A percentile compares a stretch with the other conserved stretches of the same genome.
Conservation (phyloP, 1,140 invertebrate species). For the Papilio machaon region DNA sequence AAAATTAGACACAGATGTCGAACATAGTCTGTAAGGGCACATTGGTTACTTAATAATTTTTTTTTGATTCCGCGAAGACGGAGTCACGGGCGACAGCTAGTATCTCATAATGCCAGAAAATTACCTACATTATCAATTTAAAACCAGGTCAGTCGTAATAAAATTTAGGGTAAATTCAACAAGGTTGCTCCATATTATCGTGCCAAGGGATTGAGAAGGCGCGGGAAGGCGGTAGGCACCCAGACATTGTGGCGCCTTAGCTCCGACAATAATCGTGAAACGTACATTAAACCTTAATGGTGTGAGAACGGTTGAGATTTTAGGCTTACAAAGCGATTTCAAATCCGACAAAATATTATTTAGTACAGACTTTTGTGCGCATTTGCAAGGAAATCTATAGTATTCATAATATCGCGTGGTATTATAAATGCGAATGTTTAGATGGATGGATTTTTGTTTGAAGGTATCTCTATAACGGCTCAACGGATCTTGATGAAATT, state of each 20-base stretch:
- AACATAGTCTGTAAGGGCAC: no score
- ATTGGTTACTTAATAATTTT: no score
- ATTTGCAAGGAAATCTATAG: not conserved
- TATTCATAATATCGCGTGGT: no score
- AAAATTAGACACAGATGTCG: no score
- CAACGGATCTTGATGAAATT: no score
- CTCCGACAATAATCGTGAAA: slow-evolving; percentile 10
- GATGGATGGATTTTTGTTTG: no score
- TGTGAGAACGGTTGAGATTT: slow-evolving; percentile 8
- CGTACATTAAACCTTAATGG: slow-evolving; percentile 16
- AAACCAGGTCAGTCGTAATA: slow-evolving; percentile 17
- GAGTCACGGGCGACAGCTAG: no score
- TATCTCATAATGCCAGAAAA: not conserved
- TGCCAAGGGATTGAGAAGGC: not conserved
- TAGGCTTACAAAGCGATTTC: slow-evolving; percentile 10
- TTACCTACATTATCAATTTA: slow-evolving; percentile 6
- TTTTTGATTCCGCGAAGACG: no score
- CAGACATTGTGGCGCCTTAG: slow-evolving; percentile 8
- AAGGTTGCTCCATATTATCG: slow-evolving; percentile 2
- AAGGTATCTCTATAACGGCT: no score
- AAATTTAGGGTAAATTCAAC: slow-evolving; percentile 12
- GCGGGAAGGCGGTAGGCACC: not conserved
- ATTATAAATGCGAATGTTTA: not conserved
- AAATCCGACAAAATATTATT: slow-evolving; percentile 5
- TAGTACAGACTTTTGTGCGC: not conserved